Evolutionary conservation across 2,797 vertebrate species (phyloP), one percentile per base, ranked within the genome.

Genomic region (Uromys caudimaculatus): DNA sequence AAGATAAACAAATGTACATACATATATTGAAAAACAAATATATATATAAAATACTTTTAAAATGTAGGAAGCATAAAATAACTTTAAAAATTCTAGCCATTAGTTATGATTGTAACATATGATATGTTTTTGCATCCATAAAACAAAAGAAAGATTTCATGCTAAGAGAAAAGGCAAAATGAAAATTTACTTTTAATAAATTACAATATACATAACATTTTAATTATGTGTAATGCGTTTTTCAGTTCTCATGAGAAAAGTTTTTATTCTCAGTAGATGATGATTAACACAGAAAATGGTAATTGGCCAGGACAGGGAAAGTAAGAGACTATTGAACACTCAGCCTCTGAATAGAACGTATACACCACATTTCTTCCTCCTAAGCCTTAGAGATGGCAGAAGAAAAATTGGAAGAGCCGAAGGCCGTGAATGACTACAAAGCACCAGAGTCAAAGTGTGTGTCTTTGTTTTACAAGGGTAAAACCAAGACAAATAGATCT

Each of bases 91-190:
- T 69, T 89, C 5, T 94, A 3, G 82, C 69, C 44, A 23, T 93
- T 92, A 67, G 17, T 60, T 69, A 29, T 88, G n/a, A 35, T 23
- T 67, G 24, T 91, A 29, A 50, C 19, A 90, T 85, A 84, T 88
- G 64, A 93, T 60, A 85, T 92, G 29, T 73, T 32, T 60, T 38
- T 60, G 60, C 7, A 84, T 56, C 32, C 21, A 14, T 77, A 76
- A 95, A 88, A 90, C 27, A 56, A 90, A 81, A 89, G 13, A 50
- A 76, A n/a, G 19, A 85, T 90, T 83, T 27, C n/a, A 77, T 64
- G n/a, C 62, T 52, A 88, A 96, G 75, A 56, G n/a, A 84, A 83
- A 73, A 83, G 71, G 27, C 1, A 89, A 92, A 93, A 92, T 50
- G n/a, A 95, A 35, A 90, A 88, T 38, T 85, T 32, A 60, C 23